These are phyloP conservation scores for Xylophagus ater DNA, from an alignment of 2,888 invertebrate species.

Conservation along the genomic window DNA sequence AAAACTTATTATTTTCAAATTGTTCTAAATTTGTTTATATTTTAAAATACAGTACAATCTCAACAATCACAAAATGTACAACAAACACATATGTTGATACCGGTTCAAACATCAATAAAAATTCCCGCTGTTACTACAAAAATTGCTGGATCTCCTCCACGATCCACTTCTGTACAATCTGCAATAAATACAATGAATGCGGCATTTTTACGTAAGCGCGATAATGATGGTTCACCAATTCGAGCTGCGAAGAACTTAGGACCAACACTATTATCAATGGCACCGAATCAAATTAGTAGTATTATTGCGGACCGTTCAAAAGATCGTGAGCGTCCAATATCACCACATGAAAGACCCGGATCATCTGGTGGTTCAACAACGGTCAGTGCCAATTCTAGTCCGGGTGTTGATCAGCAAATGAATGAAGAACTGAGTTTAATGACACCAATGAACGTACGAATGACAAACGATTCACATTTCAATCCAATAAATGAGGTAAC, in stretches of 20 bases:
- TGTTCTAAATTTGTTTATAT: too few species aligned
- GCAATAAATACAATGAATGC: slow-evolving; percentile 20
- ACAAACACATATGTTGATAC: slow-evolving; percentile 32
- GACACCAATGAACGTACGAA: slow-evolving; percentile 25
- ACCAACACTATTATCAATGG: slow-evolving; percentile 35
- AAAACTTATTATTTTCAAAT: too few species aligned
- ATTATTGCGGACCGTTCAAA: slow-evolving; percentile 10
- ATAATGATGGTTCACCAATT: slow-evolving; percentile 57
- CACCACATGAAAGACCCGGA: slow-evolving; percentile 32
- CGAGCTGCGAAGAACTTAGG: slow-evolving; percentile 53
- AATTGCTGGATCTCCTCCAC: slow-evolving; percentile 12
- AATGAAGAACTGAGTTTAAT: slow-evolving; percentile 30
- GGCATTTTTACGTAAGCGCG: slow-evolving; percentile 75
- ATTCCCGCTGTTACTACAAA: slow-evolving; percentile 5
- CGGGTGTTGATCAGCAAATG: slow-evolving; percentile 50
- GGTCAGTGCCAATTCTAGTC: slow-evolving; percentile 76
- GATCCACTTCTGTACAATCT: slow-evolving; percentile 44
- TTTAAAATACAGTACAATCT: too few species aligned
- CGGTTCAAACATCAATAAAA: slow-evolving; percentile 23
- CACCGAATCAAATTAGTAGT: neutral
- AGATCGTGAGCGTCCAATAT: slow-evolving; percentile 25
- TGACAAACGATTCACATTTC: slow-evolving; percentile 31
- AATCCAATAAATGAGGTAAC: slow-evolving; percentile 38
- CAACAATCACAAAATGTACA: slow-evolving; percentile 24
- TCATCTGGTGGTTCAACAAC: slow-evolving; percentile 65